Conservation (phyloP, 2,113 vertebrate genomes). For the Ciconia maguari region DNA sequence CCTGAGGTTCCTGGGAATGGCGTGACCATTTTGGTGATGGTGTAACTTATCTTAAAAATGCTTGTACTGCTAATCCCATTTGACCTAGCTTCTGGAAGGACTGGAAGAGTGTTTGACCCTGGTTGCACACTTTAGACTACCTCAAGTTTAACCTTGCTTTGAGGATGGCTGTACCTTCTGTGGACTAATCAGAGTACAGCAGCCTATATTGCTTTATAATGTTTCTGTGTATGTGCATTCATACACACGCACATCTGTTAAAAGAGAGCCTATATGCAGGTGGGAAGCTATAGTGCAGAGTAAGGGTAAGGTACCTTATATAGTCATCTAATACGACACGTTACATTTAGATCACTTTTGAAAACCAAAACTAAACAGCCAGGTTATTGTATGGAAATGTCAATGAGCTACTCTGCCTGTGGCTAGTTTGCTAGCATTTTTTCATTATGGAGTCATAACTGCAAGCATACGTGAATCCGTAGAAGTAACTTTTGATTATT, state of each 20-base stretch:
- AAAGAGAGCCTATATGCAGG: not conserved
- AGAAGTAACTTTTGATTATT: not conserved
- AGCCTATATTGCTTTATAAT: not conserved
- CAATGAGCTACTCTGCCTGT: not conserved
- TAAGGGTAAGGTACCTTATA: not conserved
- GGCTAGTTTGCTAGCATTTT: not conserved
- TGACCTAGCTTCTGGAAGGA: not conserved
- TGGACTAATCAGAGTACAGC: not conserved
- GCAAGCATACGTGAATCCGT: not conserved
- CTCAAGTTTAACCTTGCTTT: not conserved
- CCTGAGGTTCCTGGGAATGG: not conserved
- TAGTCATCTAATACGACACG: not conserved
- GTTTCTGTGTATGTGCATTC: not conserved
- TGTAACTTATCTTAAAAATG: not conserved
- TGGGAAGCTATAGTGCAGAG: not conserved
- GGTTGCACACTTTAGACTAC: not conserved
- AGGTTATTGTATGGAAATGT: not conserved
- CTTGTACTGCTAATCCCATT: not conserved
- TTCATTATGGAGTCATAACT: not conserved
- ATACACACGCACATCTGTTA: not conserved
- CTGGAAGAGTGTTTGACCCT: not conserved
- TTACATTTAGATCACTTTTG: not conserved
- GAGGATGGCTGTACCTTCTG: not conserved
- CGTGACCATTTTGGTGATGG: not conserved
- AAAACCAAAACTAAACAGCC: not conserved